phyloP scores from a whole-genome alignment of 1,140 invertebrate genomes.

The Thalassaphorura encarpata region DNA sequence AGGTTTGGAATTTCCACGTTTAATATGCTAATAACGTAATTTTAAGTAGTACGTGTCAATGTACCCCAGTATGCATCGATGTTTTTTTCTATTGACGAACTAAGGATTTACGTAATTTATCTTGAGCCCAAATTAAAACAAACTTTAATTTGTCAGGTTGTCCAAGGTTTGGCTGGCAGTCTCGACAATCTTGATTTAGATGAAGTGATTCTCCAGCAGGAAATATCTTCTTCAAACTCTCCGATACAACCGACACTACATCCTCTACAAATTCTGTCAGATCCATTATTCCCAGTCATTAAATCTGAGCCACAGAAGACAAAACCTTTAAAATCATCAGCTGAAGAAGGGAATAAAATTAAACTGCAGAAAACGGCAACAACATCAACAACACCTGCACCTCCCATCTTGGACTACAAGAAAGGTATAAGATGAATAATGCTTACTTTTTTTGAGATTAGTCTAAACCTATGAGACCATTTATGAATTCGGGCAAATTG shows the following conservation, averaged over 20 bases:
- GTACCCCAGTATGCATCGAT: too few species aligned
- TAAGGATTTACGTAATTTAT: not conserved
- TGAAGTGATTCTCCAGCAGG: slow-evolving; percentile 19
- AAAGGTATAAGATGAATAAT: slow-evolving; percentile 43
- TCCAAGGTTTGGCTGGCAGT: slow-evolving; percentile 31
- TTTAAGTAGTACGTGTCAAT: not conserved
- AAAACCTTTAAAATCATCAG: not conserved
- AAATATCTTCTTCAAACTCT: not conserved
- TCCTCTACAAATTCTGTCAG: slow-evolving; percentile 23
- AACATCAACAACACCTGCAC: slow-evolving; percentile 35
- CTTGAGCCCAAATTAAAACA: not conserved
- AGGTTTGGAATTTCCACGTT: too few species aligned
- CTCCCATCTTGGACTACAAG: slow-evolving; percentile 45
- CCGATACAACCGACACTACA: slow-evolving; percentile 17
- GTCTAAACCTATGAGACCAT: not conserved
- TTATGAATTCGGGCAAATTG: not conserved
- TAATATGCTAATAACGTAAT: too few species aligned
- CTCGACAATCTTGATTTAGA: slow-evolving; percentile 28
- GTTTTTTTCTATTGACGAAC: too few species aligned
- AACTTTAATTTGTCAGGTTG: slow-evolving; percentile 21
- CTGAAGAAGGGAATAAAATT: slow-evolving; percentile 1
- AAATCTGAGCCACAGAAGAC: not conserved
- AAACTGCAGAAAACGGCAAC: slow-evolving; percentile 30
- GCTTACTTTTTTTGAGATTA: not conserved
- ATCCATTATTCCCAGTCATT: slow-evolving; percentile 3